Evolutionary conservation across 2,888 invertebrate genomes (phyloP), one percentile per base, ranked within the genome.

Genomic region (Orthonevra nobilis): DNA sequence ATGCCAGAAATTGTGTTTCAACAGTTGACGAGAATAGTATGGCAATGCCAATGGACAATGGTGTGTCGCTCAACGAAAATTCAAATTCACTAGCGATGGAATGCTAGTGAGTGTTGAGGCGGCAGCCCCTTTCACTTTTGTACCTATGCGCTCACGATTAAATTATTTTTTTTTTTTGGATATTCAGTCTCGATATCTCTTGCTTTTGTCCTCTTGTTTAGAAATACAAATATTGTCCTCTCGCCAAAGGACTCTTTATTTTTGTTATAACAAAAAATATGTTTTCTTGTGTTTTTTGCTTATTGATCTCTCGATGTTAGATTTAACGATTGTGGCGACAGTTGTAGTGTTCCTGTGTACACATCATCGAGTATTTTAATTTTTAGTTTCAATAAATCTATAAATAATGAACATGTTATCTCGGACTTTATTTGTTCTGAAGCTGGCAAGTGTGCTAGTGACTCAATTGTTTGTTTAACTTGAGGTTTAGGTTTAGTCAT

Each of bases 31-130:
- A 88, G 15, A 88, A 87, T 61, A 88, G 87, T 70, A 83, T 89
- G 81, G 86, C 84, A 20, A 85, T 88, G 83, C 87, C 87, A 2
- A 82, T 85, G 7, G 87, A 87, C 64, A 88, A 87, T 75, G 85
- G 87, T 2, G 85, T 87, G 2, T 85, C 86, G 46, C 82, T 87
- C 12, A 89, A 89, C 66, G 89, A 89, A 61, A 89, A 89, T 72
- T 89, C 89, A 26, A 89, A 89, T 83, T 89, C 89, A 0, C 83
- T 89, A 30, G 89, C 89, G 70, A 89, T 89, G 89, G 89, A 89
- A 81, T 89, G 89, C 83, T 89, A 86, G 74, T 73, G 42, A 26
- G n/a, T n/a, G n/a, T n/a, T n/a, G n/a, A n/a, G n/a, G n/a, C 32
- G 60, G 20, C 7, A 17, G n/a, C 17, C 28, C 54, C 19, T 46